Percentiles rank a stretch among this genome's conserved stretches.
Conservation (phyloP, 2,888 invertebrate genomes). For the Orthosia gothica region DNA sequence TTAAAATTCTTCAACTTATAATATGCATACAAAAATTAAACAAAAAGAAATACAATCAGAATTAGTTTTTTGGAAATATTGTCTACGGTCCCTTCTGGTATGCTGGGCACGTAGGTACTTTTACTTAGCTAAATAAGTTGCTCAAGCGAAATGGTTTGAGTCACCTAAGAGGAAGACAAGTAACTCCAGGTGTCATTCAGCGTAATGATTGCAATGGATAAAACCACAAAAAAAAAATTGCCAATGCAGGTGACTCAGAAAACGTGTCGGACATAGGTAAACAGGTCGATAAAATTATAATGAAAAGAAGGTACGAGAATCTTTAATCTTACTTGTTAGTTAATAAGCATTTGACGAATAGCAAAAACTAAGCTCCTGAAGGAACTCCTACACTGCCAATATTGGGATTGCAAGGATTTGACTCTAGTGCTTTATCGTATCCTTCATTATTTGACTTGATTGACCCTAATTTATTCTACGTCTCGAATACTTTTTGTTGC, state of each 20-base stretch:
- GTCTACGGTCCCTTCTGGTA: no score
- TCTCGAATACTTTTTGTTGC: neutral
- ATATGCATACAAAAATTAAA: neutral
- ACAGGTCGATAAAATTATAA: neutral
- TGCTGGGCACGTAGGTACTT: no score
- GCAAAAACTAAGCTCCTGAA: neutral
- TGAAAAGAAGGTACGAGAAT: neutral
- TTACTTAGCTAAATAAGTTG: no score
- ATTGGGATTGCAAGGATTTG: neutral
- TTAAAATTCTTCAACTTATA: neutral
- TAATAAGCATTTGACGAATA: neutral
- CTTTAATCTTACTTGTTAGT: neutral
- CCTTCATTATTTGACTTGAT: neutral
- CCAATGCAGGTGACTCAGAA: conserved; percentile 35
- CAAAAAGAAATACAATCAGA: neutral
- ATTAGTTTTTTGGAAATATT: neutral
- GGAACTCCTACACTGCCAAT: no score
- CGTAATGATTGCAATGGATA: conserved; percentile 14
- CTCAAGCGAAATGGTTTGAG: neutral
- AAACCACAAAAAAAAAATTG: conserved; percentile 26
- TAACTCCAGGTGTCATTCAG: conserved; percentile 3
- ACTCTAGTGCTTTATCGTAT: neutral
- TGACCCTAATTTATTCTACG: neutral
- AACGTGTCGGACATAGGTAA: neutral
- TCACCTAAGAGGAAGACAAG: conserved; percentile 2